Evolutionary conservation across 2,888 invertebrate genomes (phyloP), one percentile per base, ranked within the genome.

Genomic region (Eupeodes latifasciatus): DNA sequence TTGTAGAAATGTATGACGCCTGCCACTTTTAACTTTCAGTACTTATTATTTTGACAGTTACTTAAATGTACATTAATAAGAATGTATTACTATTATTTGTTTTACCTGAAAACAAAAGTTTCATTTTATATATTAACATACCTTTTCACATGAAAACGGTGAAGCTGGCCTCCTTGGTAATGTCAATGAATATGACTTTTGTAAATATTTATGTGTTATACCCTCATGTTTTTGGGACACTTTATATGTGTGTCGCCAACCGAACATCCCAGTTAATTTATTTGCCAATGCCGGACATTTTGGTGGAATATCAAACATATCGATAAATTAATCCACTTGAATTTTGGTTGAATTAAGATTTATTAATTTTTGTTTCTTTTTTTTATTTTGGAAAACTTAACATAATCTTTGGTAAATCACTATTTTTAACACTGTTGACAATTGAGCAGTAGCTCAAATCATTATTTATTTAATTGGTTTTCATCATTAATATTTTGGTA

Each of bases 221-320:
- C 95, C 95, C 91, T 96, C 95, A 91, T 97, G 97, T 90, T 96
- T 94, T 92, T 96, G 96, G 92, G 96, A 96, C 89, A 97, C 96
- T 87, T 96, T 96, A 92, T 97, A 97, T 10, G 96, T 97, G 92
- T 97, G 97, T 90, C 96, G 94, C 96, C 97, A 96, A 79, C 96
- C 96, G 92, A 97, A 97, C 89, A 97, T 94, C 89, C 96, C 95
- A 90, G 96, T 96, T 89, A 97, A 92, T 94, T 97, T 97, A 92
- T 96, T 96, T 9, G 96, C 96, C 91, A 97, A 95, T 91, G 96
- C 96, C 91, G 96, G 96, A 93, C 97, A 97, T 90, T 96, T 95
- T 86, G 96, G 95, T 90, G 95, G 94, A 69, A 95, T 94, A 90
- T 95, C 95, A 92, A 95, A 95, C 95, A 95, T 95, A 55, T 6